Conservation (phyloP, 2,113 vertebrate species). For the Crypturellus undulatus region DNA sequence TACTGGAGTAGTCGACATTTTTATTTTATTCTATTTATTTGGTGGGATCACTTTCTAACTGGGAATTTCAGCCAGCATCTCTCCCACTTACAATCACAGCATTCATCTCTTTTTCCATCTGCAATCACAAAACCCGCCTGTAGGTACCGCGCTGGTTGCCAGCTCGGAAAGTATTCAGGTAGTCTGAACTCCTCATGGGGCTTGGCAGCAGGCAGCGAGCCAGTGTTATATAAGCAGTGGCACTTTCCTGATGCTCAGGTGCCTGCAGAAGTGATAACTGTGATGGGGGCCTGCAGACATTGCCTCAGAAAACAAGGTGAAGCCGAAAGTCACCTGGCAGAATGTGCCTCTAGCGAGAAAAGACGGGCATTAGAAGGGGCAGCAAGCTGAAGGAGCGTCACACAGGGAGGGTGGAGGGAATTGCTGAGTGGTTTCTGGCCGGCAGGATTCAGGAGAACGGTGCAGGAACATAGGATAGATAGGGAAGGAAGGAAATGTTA, state of each 20-base stretch:
- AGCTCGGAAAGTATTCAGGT: background rate
- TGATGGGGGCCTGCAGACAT: accelerated
- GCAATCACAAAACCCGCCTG: slow-evolving; percentile 13
- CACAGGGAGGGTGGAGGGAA: accelerated
- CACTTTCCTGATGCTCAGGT: slow-evolving; percentile 10
- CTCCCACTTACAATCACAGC: slow-evolving; percentile 33
- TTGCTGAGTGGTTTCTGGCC: background rate
- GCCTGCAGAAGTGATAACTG: background rate
- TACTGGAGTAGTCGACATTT: background rate
- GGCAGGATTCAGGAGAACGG: background rate
- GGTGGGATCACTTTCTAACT: background rate
- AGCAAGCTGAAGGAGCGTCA: background rate
- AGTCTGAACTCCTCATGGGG: background rate
- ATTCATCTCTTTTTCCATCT: slow-evolving; percentile 3
- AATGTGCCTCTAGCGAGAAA: accelerated
- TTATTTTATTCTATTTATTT: background rate
- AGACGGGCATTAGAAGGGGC: background rate
- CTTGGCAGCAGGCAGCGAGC: background rate
- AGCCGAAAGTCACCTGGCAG: background rate
- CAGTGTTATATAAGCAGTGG: background rate
- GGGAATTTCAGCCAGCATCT: slow-evolving; percentile 20
- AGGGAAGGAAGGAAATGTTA: background rate
- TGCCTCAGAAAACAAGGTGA: background rate
- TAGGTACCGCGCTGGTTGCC: slow-evolving; percentile 27
- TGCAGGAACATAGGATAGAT: background rate